Conservation (phyloP, 2,113 vertebrate species). For the Strix aluco region DNA sequence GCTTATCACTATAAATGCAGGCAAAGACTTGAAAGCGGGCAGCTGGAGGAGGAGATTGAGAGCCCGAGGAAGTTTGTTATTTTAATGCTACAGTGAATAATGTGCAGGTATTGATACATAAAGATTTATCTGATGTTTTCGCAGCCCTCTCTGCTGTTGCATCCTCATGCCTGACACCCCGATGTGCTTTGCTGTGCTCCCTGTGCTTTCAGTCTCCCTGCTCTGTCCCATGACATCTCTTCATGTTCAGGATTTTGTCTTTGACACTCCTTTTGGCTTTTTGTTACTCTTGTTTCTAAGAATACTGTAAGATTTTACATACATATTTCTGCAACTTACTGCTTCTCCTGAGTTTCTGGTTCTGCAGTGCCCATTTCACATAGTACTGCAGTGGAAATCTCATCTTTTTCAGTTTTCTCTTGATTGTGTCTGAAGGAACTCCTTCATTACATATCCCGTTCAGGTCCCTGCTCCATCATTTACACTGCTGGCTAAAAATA, state of each 20-base stretch:
- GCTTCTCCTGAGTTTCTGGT: not conserved
- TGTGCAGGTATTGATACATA: not conserved
- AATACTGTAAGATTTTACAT: not conserved
- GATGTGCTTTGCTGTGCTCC: not conserved
- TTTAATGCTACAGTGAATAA: not conserved
- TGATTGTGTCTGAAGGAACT: not conserved
- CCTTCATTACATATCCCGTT: not conserved
- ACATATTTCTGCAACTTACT: not conserved
- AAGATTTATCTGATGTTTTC: not conserved
- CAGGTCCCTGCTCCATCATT: slow-evolving; percentile 20
- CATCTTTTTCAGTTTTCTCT: not conserved
- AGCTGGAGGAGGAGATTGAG: not conserved
- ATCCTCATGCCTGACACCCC: not conserved
- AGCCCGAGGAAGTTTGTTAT: not conserved
- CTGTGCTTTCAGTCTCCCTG: not conserved
- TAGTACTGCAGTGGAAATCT: not conserved
- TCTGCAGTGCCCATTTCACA: not conserved
- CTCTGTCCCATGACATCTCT: not conserved
- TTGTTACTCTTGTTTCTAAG: not conserved
- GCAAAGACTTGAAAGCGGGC: not conserved
- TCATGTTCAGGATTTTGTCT: not conserved
- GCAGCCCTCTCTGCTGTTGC: not conserved
- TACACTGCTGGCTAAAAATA: slow-evolving; percentile 15
- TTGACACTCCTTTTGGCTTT: not conserved
- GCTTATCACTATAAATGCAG: not conserved